phyloP scores from a whole-genome alignment of 2,113 vertebrate genomes.

The Platysteira castanea region DNA sequence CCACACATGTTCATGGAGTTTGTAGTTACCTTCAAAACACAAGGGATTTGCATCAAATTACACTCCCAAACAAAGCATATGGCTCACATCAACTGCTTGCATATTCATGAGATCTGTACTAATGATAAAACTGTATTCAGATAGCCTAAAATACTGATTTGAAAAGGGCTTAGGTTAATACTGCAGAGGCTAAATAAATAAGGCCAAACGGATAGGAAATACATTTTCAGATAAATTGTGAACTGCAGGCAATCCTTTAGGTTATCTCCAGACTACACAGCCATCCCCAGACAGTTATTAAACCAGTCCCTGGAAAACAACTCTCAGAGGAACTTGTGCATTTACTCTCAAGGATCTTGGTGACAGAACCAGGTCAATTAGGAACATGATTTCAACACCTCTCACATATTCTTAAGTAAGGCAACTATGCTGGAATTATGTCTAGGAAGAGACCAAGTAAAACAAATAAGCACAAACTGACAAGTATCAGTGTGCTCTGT shows the following conservation, averaged over 20 bases:
- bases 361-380: background rate
- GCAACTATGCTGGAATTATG: background rate
- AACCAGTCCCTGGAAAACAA: background rate
- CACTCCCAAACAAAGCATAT: background rate
- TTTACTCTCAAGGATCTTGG: background rate
- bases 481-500: background rate
- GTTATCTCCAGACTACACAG: background rate
- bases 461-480: background rate
- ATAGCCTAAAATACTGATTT: background rate
- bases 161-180: background rate
- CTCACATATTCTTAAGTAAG: background rate
- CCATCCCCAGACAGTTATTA: background rate
- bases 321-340: background rate
- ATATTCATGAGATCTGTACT: background rate
- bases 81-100: background rate
- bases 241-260: too few relatives aligned
- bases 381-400: background rate
- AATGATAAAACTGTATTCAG: background rate
- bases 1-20: fast-evolving
- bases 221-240: background rate
- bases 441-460: background rate
- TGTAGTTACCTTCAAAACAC: background rate
- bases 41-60: background rate
- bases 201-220: background rate
- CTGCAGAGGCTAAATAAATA: background rate